A percentile compares a stretch with the other conserved stretches of the same genome.
phyloP scores from a whole-genome alignment of 1,140 invertebrate genomes.

The Pseudomyrmex flavicornis region DNA sequence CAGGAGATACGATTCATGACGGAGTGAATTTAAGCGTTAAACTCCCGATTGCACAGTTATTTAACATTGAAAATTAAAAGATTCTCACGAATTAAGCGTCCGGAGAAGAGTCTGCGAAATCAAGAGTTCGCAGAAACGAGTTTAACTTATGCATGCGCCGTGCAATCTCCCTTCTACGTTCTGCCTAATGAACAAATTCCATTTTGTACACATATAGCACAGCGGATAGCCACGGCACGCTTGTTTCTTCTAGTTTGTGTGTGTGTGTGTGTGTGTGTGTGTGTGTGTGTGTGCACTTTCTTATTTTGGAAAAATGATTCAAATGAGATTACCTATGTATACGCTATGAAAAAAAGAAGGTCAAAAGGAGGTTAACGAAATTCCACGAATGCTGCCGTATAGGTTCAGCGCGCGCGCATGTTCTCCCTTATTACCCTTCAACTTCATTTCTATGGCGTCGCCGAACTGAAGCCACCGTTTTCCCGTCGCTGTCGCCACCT shows the following conservation, averaged over 20 bases:
- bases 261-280: neutral
- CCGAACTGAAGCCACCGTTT: conserved; percentile 36
- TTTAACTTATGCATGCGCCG: neutral
- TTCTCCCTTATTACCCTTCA: conserved; percentile 7
- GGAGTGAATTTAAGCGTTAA: conserved; percentile 1
- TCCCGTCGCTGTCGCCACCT: conserved; percentile 15
- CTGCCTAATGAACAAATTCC: conserved; percentile 33
- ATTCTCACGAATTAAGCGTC: neutral
- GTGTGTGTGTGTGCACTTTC: neutral
- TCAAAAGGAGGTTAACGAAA: conserved; percentile 2
- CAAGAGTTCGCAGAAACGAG: neutral
- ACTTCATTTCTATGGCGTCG: conserved; percentile 26
- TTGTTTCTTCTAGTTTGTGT: no score
- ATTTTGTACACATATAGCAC: no score
- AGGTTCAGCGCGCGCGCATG: neutral
- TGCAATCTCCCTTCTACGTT: neutral
- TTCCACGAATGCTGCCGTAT: neutral
- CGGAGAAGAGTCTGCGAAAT: neutral
- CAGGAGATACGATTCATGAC: neutral
- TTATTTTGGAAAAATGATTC: neutral
- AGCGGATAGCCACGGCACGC: no score
- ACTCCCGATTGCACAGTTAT: neutral
- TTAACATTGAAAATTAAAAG: conserved; percentile 14
- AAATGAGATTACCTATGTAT: conserved; percentile 5
- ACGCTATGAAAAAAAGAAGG: neutral